Evolutionary conservation across 2,797 vertebrate species (phyloP).

Genomic region (Poecilia picta): DNA sequence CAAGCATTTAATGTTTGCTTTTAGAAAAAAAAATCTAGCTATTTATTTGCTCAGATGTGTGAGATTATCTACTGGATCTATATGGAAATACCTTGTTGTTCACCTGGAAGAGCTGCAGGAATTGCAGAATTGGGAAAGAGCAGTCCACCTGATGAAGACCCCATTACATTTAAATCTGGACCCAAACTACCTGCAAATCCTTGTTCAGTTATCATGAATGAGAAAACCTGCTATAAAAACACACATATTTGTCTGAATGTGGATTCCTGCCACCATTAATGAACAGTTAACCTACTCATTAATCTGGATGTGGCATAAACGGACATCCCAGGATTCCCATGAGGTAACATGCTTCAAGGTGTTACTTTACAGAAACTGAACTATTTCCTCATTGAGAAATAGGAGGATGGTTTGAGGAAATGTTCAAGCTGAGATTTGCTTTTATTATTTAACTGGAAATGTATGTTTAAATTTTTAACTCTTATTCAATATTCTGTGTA

Average conservation of each 20-base stretch:
- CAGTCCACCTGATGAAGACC: background rate
- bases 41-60: background rate
- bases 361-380: background rate
- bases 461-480: background rate
- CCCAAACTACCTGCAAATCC: background rate
- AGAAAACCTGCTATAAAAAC: no score
- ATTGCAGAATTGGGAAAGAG: background rate
- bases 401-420: background rate
- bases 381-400: background rate
- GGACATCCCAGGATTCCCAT: background rate
- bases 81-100: background rate
- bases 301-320: background rate
- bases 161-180: no score
- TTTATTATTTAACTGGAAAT: background rate
- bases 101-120: conserved; percentile 1
- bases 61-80: background rate
- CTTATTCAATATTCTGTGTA: background rate
- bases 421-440: background rate
- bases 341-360: background rate
- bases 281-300: background rate
- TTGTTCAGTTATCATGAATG: background rate
- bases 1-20: background rate
- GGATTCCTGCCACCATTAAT: background rate
- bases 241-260: background rate
- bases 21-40: background rate